A percentile compares a stretch with the other conserved stretches of the same genome.
Evolutionary conservation across 2,797 vertebrate genomes (phyloP).

Genomic region (Sebastes vulpes): DNA sequence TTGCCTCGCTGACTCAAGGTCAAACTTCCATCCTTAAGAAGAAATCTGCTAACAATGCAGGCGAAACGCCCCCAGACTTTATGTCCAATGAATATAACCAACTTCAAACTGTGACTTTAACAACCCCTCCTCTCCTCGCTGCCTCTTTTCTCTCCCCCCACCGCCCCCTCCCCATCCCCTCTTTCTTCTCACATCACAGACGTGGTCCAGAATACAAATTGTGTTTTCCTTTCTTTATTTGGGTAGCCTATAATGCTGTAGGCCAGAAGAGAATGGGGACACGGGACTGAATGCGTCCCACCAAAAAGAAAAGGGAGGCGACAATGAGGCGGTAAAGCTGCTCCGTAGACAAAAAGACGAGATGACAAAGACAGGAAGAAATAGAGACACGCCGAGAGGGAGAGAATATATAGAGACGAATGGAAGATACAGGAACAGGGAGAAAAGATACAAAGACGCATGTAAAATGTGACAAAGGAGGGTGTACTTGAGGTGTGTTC

Average conservation of each 20-base stretch:
- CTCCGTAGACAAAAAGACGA: slow-evolving; percentile 26
- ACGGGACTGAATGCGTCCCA: slow-evolving; percentile 34
- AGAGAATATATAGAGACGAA: slow-evolving; percentile 11
- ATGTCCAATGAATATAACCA: slow-evolving; percentile 50
- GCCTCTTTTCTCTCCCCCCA: background rate
- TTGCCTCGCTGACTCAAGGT: slow-evolving; percentile 46
- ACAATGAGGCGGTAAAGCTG: slow-evolving; percentile 32
- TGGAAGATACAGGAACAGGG: background rate
- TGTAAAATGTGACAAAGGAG: slow-evolving; percentile 11
- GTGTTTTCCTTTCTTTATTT: slow-evolving; percentile 59
- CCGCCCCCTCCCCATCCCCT: background rate
- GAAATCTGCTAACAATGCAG: slow-evolving; percentile 12
- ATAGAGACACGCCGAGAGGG: background rate
- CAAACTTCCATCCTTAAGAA: slow-evolving; percentile 18
- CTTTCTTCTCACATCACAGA: slow-evolving; percentile 44
- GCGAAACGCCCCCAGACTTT: slow-evolving; percentile 13
- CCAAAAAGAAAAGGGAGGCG: slow-evolving; percentile 30
- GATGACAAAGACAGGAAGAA: slow-evolving; percentile 21
- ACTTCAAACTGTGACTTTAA: slow-evolving; percentile 65
- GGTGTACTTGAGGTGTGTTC: background rate
- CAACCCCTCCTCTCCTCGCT: slow-evolving; percentile 15
- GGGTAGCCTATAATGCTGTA: slow-evolving; percentile 55
- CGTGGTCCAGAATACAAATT: slow-evolving; percentile 78
- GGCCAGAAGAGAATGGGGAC: slow-evolving; percentile 58
- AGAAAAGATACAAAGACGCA: slow-evolving; percentile 4